Evolutionary conservation across 2,797 vertebrate genomes (phyloP).

Genomic region (Sciurus vulgaris): DNA sequence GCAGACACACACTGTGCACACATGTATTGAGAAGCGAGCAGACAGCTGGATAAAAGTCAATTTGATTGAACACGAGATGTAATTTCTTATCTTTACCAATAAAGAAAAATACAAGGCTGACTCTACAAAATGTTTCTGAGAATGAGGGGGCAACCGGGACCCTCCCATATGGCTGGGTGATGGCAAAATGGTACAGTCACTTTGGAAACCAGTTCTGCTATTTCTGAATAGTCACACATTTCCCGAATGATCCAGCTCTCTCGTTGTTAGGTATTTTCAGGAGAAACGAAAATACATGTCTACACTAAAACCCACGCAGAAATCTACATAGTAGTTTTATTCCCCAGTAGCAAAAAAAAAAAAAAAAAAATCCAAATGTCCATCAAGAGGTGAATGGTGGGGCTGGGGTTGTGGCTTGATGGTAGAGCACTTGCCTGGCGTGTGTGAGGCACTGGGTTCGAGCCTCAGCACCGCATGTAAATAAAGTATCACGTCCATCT

Average conservation of each 20-base stretch:
- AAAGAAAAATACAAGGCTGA: background rate
- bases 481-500: too few relatives aligned
- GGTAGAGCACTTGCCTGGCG: too few relatives aligned
- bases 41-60: background rate
- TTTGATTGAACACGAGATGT: conserved; percentile 29
- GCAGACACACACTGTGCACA: background rate
- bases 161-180: background rate
- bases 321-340: background rate
- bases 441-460: too few relatives aligned
- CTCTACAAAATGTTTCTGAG: background rate
- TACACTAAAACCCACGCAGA: background rate
- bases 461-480: too few relatives aligned
- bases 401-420: too few relatives aligned
- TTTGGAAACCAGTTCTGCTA: background rate
- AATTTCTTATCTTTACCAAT: background rate
- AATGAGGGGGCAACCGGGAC: background rate
- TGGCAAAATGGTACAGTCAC: background rate
- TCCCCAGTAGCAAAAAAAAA: background rate
- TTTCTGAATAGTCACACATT: background rate
- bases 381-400: background rate
- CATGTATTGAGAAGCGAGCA: background rate
- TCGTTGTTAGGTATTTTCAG: background rate
- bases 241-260: background rate
- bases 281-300: background rate
- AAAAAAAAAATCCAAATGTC: background rate